Evolutionary conservation across 2,888 invertebrate genomes (phyloP).

Genomic region (Rhynchonema sp.): DNA sequence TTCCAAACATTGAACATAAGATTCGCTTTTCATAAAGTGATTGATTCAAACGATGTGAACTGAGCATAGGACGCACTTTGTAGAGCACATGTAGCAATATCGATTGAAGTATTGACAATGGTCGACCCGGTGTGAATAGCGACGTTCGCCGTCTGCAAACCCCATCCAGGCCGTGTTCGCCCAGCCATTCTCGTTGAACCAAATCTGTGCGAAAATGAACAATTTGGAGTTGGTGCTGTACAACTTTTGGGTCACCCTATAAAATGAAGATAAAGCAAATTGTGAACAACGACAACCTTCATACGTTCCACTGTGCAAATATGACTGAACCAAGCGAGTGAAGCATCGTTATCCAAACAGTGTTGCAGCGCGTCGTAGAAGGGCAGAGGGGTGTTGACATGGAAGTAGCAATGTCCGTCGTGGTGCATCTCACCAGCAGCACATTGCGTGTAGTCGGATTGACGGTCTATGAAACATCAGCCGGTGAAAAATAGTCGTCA

Average conservation of each 20-base stretch:
- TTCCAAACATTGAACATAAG: too few relatives aligned
- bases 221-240: too few relatives aligned
- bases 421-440: background rate
- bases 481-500: too few relatives aligned
- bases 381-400: background rate
- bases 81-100: background rate
- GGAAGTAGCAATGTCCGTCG: background rate
- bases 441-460: background rate
- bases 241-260: too few relatives aligned
- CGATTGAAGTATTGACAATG: background rate
- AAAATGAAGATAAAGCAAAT: too few relatives aligned
- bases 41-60: too few relatives aligned
- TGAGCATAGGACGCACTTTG: too few relatives aligned
- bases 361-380: background rate
- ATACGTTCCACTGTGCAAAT: too few relatives aligned
- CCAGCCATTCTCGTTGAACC: background rate
- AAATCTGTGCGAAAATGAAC: background rate
- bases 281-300: too few relatives aligned
- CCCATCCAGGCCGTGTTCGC: background rate
- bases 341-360: background rate
- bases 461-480: background rate
- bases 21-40: too few relatives aligned
- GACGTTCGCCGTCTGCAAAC: background rate
- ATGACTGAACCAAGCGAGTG: background rate
- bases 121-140: background rate